These are phyloP conservation scores for Acropora tenuis DNA, from an alignment of 64 coral and sea anemone genomes.

Conservation along the genomic window DNA sequence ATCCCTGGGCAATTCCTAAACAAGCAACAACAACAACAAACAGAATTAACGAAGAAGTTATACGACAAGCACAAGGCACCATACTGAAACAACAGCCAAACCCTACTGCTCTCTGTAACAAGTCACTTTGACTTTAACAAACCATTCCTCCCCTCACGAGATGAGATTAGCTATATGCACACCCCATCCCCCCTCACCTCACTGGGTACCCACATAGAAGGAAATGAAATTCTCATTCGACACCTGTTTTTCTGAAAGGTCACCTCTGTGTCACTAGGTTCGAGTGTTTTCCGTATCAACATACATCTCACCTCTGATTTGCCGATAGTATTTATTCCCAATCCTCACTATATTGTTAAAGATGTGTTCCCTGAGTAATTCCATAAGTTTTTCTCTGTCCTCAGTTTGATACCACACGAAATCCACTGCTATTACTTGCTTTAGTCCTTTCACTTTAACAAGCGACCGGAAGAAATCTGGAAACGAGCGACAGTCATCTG, in stretches of 20 bases:
- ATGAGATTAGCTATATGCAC: too few species aligned
- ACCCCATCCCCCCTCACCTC: too few species aligned
- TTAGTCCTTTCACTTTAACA: background rate
- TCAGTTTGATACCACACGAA: constrained; percentile 57
- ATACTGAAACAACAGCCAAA: too few species aligned
- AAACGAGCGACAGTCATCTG: constrained; percentile 37
- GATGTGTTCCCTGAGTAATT: constrained; percentile 64
- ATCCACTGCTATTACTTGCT: constrained; percentile 34
- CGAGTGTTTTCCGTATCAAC: background rate
- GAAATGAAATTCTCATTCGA: too few species aligned
- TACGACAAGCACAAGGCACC: too few species aligned
- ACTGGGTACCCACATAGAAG: too few species aligned
- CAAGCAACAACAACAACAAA: background rate
- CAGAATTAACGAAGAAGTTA: background rate
- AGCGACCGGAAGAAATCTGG: constrained; percentile 34
- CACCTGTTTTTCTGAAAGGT: too few species aligned
- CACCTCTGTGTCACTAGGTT: too few species aligned
- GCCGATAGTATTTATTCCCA: constrained; percentile 72
- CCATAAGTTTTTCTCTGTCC: constrained; percentile 49
- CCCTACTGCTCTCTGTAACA: too few species aligned
- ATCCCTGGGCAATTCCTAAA: constrained; percentile 92
- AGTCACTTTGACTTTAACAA: too few species aligned
- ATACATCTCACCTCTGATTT: constrained; percentile 60
- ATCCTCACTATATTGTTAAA: constrained; percentile 75
- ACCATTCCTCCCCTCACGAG: too few species aligned